These are phyloP conservation scores for Rosalia funebris DNA, from an alignment of 2,888 invertebrate species.

Conservation along the genomic window DNA sequence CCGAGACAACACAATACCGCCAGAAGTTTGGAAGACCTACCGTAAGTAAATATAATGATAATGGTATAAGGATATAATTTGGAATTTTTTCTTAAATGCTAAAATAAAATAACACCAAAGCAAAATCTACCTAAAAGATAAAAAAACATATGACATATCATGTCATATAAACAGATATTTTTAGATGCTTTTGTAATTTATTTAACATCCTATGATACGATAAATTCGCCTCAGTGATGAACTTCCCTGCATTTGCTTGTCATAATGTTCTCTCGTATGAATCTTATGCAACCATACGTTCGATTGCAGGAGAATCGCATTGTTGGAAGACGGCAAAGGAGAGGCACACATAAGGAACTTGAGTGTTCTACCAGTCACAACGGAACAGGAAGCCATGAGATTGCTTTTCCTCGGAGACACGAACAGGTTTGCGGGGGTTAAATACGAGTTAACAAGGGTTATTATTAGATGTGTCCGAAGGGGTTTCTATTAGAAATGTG, in stretches of 20 bases:
- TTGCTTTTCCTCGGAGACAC: conserved; percentile 66
- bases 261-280: too few species aligned
- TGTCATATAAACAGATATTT: too few species aligned
- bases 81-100: too few species aligned
- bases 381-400: conserved; percentile 66
- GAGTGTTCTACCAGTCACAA: conserved; percentile 63
- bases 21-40: conserved; percentile 64
- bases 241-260: too few species aligned
- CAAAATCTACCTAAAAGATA: too few species aligned
- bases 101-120: too few species aligned
- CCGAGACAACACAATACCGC: conserved; percentile 56
- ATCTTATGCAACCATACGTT: neutral
- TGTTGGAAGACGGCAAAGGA: conserved; percentile 65
- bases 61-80: too few species aligned
- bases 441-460: conserved; percentile 5
- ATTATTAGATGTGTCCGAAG: neutral
- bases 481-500: neutral
- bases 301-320: conserved; percentile 59
- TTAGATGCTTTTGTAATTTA: too few species aligned
- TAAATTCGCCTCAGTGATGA: too few species aligned
- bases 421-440: conserved; percentile 61
- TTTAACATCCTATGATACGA: too few species aligned
- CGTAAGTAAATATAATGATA: too few species aligned
- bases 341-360: conserved; percentile 65
- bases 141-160: too few species aligned